Evolutionary conservation across 2,888 invertebrate genomes (phyloP).

Genomic region (Dexiosoma caninum): DNA sequence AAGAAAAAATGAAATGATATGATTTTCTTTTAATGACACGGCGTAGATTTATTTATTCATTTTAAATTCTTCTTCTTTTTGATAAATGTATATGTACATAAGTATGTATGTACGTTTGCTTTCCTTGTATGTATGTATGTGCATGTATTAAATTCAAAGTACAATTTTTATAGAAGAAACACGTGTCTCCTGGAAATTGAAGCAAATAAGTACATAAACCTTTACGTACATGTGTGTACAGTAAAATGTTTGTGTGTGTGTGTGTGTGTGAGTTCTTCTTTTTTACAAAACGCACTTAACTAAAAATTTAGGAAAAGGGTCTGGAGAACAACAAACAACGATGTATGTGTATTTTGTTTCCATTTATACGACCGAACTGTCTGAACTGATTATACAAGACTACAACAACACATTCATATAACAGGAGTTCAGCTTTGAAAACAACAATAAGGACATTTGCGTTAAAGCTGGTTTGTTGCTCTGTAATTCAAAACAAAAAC

Average conservation of each 20-base stretch:
- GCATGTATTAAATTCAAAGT: not conserved
- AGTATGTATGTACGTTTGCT: no score
- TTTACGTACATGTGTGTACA: no score
- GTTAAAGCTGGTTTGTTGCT: not conserved
- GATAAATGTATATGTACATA: no score
- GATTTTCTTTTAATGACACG: constrained; percentile 44
- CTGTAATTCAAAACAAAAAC: not conserved
- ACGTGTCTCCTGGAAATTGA: constrained; percentile 12
- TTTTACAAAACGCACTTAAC: no score
- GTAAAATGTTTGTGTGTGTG: not conserved
- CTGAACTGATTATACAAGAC: constrained; percentile 21
- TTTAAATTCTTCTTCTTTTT: not conserved
- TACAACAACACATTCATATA: constrained; percentile 54
- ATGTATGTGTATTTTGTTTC: no score
- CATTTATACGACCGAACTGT: no score
- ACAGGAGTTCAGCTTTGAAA: constrained; percentile 46
- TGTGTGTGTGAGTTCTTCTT: not conserved
- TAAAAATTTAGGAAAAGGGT: not conserved
- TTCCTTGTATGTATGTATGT: not conserved
- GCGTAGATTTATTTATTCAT: constrained; percentile 20
- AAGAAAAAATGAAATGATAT: constrained; percentile 14
- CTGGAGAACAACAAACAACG: not conserved
- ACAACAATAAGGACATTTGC: constrained; percentile 12
- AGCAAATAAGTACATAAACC: no score
- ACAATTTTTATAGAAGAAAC: constrained; percentile 3